Evolutionary conservation across 2,113 vertebrate genomes (phyloP).

Genomic region (Podiceps cristatus): DNA sequence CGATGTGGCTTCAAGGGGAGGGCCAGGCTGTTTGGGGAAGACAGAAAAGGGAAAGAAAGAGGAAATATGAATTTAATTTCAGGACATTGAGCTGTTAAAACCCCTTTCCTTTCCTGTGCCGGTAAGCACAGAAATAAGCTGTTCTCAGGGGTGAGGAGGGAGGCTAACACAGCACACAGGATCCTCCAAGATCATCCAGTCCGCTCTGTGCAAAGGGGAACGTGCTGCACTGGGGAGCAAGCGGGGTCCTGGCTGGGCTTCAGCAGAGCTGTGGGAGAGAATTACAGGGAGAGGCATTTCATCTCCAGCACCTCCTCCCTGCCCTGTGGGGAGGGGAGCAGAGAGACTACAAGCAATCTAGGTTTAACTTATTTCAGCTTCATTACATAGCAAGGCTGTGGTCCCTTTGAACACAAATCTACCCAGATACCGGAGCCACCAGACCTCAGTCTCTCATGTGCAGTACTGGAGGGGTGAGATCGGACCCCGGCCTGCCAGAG

Average conservation of each 20-base stretch:
- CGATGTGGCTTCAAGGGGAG: not conserved
- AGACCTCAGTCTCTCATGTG: accelerated
- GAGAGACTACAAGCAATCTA: no score
- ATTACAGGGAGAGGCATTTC: not conserved
- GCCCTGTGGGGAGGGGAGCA: not conserved
- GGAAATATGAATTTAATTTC: not conserved
- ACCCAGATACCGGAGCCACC: not conserved
- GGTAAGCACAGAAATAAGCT: not conserved
- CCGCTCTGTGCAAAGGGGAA: not conserved
- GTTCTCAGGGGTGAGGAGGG: not conserved
- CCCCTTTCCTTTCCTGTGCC: not conserved
- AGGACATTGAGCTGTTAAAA: not conserved
- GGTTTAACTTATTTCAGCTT: not conserved
- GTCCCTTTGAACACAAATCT: not conserved
- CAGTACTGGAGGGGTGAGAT: not conserved
- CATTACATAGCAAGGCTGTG: not conserved
- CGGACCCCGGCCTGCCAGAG: accelerated
- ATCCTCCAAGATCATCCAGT: not conserved
- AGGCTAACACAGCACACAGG: not conserved
- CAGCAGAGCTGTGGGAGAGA: not conserved
- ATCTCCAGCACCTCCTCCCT: not conserved
- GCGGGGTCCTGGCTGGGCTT: not conserved
- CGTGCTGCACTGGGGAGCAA: not conserved
- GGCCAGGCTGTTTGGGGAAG: not conserved
- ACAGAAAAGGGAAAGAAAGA: not conserved